phyloP scores from a whole-genome alignment of 2,888 invertebrate genomes.

The Nycteola revayana region DNA sequence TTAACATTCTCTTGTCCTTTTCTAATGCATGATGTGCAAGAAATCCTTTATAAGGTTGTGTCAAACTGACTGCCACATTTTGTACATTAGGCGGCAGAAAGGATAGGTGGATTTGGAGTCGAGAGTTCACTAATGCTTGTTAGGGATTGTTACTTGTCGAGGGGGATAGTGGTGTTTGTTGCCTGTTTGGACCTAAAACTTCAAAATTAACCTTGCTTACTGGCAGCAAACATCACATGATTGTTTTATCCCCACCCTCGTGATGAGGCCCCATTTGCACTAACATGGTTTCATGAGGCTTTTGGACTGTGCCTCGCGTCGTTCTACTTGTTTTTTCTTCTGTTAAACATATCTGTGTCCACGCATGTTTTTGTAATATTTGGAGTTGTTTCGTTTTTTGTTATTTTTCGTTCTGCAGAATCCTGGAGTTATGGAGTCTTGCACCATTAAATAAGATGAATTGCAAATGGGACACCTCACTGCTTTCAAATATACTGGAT shows the following conservation, averaged over 20 bases:
- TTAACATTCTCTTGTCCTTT: too few species aligned
- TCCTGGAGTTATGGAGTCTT: conserved; percentile 25
- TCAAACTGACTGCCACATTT: too few species aligned
- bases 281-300: conserved; percentile 50
- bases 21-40: too few species aligned
- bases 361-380: conserved; percentile 72
- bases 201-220: background rate
- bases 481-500: conserved; percentile 45
- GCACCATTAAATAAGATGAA: conserved; percentile 29
- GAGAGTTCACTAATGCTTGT: too few species aligned
- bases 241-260: conserved; percentile 66
- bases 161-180: conserved; percentile 59
- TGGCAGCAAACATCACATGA: conserved; percentile 67
- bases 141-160: too few species aligned
- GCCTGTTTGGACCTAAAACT: conserved; percentile 35
- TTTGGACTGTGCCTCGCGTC: conserved; percentile 41
- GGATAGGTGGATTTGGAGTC: too few species aligned
- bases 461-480: conserved; percentile 77
- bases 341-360: conserved; percentile 72
- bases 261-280: conserved; percentile 75
- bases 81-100: too few species aligned
- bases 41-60: too few species aligned
- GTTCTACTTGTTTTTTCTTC: conserved; percentile 47
- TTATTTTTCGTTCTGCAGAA: conserved; percentile 46
- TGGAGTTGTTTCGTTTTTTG: conserved; percentile 35